Evolutionary conservation across 2,797 vertebrate genomes (phyloP).

Genomic region (Rallus crepitans): DNA sequence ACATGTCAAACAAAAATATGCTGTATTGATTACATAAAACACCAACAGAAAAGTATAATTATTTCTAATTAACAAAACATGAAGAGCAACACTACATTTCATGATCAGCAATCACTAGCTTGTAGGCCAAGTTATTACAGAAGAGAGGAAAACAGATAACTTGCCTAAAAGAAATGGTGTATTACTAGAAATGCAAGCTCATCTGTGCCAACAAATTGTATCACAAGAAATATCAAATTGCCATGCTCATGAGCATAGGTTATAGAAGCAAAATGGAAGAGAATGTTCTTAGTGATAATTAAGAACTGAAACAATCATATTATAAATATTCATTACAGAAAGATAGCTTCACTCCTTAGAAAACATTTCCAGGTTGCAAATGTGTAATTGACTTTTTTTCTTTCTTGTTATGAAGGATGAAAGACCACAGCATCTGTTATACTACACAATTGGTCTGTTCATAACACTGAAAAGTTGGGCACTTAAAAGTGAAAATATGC

Average conservation of each 20-base stretch:
- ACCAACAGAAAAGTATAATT: background rate
- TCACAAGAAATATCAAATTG: background rate
- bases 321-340: background rate
- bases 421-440: slow-evolving; percentile 52
- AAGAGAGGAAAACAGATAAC: background rate
- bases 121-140: background rate
- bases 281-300: background rate
- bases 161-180: background rate
- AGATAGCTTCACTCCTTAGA: background rate
- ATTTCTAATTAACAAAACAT: background rate
- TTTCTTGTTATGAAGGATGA: slow-evolving; percentile 31
- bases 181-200: background rate
- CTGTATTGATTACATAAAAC: background rate
- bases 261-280: background rate
- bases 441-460: slow-evolving; percentile 5
- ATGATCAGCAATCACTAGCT: background rate
- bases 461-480: slow-evolving; percentile 9
- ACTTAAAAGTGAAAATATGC: slow-evolving; percentile 52
- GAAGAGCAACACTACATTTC: background rate
- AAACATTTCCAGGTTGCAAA: slow-evolving; percentile 22
- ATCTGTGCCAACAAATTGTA: background rate
- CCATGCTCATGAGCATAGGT: background rate
- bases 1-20: background rate
- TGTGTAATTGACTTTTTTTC: background rate
- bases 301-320: background rate